Conservation (phyloP, 2,888 invertebrate species). For the Zeuzera pyrina region DNA sequence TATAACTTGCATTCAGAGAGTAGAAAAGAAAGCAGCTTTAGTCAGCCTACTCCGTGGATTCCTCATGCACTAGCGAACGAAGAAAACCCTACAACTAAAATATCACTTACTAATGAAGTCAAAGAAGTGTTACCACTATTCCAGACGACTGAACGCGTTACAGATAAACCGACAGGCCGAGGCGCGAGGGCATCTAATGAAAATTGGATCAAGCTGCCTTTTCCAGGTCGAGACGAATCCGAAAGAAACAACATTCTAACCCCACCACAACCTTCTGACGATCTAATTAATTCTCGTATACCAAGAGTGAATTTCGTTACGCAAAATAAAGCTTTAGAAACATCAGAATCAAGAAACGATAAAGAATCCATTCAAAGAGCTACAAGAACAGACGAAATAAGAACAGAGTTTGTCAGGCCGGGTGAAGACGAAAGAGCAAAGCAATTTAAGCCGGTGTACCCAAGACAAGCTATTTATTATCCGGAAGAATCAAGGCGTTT, state of each 20-base stretch:
- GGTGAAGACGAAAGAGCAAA: constrained; percentile 44
- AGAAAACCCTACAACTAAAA: constrained; percentile 56
- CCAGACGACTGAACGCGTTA: constrained; percentile 57
- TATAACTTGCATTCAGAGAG: constrained; percentile 46
- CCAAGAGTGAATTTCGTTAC: constrained; percentile 79
- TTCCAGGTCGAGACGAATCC: constrained; percentile 47
- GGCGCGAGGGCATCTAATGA: constrained; percentile 74
- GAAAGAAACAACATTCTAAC: constrained; percentile 57
- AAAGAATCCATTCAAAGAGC: constrained; percentile 60
- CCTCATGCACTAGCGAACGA: constrained; percentile 51
- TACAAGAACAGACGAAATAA: constrained; percentile 48
- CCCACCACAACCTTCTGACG: constrained; percentile 68
- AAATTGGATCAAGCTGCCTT: constrained; percentile 75
- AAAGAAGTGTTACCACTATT: constrained; percentile 39
- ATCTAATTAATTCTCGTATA: constrained; percentile 71
- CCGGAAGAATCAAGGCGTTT: constrained; percentile 58
- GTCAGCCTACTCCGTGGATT: constrained; percentile 47
- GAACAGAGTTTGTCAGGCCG: constrained; percentile 63
- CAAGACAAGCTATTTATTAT: constrained; percentile 61
- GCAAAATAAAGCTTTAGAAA: constrained; percentile 68
- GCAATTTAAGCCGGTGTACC: constrained; percentile 54
- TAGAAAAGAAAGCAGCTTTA: constrained; percentile 27
- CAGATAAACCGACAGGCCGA: constrained; percentile 70
- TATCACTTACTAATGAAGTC: constrained; percentile 48
- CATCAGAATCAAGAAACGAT: constrained; percentile 65